Base-by-base conservation (phyloP, 2,797 vertebrate genomes). In the Poecilia wingei region DNA sequence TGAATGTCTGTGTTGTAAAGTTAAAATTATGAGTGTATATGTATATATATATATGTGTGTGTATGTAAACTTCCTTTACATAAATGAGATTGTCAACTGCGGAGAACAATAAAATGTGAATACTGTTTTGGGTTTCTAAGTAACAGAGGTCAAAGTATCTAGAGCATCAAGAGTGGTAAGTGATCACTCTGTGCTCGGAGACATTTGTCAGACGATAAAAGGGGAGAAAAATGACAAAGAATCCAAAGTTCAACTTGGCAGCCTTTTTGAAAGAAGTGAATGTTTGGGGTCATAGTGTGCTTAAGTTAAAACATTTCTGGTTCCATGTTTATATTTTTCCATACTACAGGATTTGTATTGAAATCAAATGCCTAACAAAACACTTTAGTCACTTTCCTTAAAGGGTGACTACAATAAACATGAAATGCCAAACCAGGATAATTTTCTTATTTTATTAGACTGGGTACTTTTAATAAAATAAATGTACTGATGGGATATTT, bases 241-340 rank as follows among this genome's bases (percentile, higher is more conserved):
- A 72, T 76, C 74, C 84, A 83, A 90, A 87, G 85, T 90, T 51
- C 80, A 85, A 69, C 16, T 71, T 3, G 25, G 28, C 49, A 72
- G 28, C 18, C 33, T 80, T 81, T 78, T 82, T 49, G 78, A 12
- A 72, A 59, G 61, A 33, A 53, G 13, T 43, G 43, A 73, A 39
- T 68, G 25, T 75, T 83, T 79, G 76, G 49, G 76, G 47, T 72
- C 16, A 71, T 5, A 53, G 75, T 6, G 0, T 49, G 20, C 25
- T 39, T 41, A 53, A 74, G 6, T 4, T 53, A n/a, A 10, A 39
- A 74, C 25, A 0, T 18, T 28, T 4, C 13, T 25, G 20, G 64
- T 41, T 9, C n/a, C 41, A 10, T 20, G 28, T 64, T 18, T 20
- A 8, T 36, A 64, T 64, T 68, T 25, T 68, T 68, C 2, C 6